These are phyloP conservation scores for Eulemur rufifrons DNA, from an alignment of 2,113 vertebrate genomes.

Conservation along the genomic window DNA sequence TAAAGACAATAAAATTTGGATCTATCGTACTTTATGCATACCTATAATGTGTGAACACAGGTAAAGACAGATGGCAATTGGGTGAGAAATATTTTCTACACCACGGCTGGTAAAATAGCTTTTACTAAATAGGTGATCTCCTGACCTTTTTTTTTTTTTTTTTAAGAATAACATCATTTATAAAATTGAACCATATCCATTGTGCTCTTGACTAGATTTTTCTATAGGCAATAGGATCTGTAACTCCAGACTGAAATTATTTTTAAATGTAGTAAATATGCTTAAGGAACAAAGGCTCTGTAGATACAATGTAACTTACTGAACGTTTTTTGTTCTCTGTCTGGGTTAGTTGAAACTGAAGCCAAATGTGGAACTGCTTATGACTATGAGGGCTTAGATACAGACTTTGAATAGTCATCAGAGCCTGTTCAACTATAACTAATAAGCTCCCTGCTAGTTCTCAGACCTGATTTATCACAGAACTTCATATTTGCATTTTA, in stretches of 20 bases:
- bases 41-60: background rate
- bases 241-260: constrained; percentile 12
- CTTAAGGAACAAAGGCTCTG: background rate
- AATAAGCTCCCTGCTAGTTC: background rate
- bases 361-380: background rate
- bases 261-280: background rate
- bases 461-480: background rate
- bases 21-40: background rate
- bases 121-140: background rate
- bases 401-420: background rate
- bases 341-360: background rate
- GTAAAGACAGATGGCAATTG: background rate
- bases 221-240: background rate
- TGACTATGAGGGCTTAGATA: background rate
- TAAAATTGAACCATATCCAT: background rate
- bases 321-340: background rate
- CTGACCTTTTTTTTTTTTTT: background rate
- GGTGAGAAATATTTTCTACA: constrained; percentile 24
- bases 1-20: background rate
- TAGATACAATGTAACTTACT: background rate
- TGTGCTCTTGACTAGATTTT: constrained; percentile 3
- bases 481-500: background rate
- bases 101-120: background rate
- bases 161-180: background rate
- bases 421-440: background rate